Evolutionary conservation across 2,888 invertebrate species (phyloP).

Genomic region (Melinaea menophilus): DNA sequence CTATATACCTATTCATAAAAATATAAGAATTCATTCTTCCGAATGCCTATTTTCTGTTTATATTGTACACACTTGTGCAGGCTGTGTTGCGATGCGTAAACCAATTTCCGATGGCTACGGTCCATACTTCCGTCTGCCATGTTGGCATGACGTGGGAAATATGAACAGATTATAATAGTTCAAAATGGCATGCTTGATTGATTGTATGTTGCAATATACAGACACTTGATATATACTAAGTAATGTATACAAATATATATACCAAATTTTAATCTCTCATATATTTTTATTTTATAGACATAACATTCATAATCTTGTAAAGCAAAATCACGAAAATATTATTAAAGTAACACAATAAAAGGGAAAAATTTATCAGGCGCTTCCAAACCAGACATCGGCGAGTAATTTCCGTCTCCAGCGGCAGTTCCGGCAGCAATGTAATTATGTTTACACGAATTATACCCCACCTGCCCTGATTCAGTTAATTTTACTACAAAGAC

Average conservation of each 20-base stretch:
- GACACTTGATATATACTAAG: background rate
- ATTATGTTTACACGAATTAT: constrained; percentile 4
- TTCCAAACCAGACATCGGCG: constrained; percentile 4
- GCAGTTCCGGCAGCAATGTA: background rate
- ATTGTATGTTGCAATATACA: background rate
- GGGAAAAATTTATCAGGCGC: background rate
- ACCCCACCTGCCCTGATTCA: constrained; percentile 4
- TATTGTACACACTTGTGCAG: constrained; percentile 3
- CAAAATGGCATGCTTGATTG: background rate
- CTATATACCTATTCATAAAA: background rate
- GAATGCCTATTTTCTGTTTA: too few species aligned
- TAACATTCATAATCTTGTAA: background rate
- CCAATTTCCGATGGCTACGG: constrained; percentile 30
- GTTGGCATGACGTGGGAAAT: constrained; percentile 18
- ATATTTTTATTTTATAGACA: background rate
- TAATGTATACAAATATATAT: too few species aligned
- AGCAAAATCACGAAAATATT: background rate
- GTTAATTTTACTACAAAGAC: background rate
- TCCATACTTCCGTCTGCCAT: constrained; percentile 28
- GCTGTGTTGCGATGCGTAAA: constrained; percentile 24
- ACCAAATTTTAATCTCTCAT: too few species aligned
- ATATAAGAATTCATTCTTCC: background rate
- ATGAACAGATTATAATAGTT: constrained; percentile 10
- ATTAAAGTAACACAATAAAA: background rate
- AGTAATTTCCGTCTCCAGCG: constrained; percentile 4